Evolutionary conservation across 2,888 invertebrate genomes (phyloP).

Genomic region (Caenorhabditis macrosperma): DNA sequence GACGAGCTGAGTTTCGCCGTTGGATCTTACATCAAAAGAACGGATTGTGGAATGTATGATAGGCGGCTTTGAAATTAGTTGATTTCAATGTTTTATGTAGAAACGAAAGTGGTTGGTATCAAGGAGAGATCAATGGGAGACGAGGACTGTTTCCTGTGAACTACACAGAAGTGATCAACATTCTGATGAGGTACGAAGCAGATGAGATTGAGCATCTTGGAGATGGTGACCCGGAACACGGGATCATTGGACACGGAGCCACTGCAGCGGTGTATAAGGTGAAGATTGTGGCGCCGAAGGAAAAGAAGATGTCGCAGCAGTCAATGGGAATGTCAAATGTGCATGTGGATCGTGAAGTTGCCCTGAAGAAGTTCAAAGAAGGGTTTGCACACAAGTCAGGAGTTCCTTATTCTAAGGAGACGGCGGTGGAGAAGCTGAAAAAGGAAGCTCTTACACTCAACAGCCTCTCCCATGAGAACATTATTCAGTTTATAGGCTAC

Average conservation of each 20-base stretch:
- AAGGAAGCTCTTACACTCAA: conserved; percentile 94
- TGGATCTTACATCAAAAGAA: too few species aligned
- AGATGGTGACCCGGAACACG: too few species aligned
- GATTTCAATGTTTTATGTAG: too few species aligned
- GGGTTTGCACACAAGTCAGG: neutral
- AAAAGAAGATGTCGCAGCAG: too few species aligned
- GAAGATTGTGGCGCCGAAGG: neutral
- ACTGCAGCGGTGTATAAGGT: too few species aligned
- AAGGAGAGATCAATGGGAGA: conserved; percentile 22
- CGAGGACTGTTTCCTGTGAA: conserved; percentile 20
- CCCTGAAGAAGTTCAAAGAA: conserved; percentile 85
- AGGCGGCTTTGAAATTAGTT: too few species aligned
- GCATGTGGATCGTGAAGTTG: neutral
- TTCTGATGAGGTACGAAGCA: too few species aligned
- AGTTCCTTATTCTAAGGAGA: neutral
- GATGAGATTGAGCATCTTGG: too few species aligned
- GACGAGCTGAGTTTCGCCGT: too few species aligned
- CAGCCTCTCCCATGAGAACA: conserved; percentile 94
- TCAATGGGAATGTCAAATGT: too few species aligned
- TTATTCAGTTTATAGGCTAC: conserved; percentile 93
- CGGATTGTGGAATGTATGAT: too few species aligned
- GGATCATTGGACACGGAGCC: too few species aligned
- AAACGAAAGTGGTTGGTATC: conserved; percentile 13
- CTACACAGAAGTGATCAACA: neutral
- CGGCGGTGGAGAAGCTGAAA: neutral